Conservation (phyloP, 30 jellyfish, hydroid and myxozoan genomes). For the Aurelia sp. region DNA sequence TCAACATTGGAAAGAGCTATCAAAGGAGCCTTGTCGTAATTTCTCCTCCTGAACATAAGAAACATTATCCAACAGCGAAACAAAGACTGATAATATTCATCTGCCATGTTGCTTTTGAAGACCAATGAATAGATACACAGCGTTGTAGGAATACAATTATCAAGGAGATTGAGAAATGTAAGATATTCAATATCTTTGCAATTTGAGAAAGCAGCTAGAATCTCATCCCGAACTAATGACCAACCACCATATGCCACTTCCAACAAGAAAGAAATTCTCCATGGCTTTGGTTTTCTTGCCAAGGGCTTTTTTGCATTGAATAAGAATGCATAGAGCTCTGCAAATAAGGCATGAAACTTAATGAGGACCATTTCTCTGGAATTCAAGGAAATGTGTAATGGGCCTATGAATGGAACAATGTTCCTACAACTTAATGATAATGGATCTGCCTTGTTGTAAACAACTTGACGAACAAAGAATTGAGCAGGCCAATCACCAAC, state of each 20-base stretch:
- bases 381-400: conserved; percentile 24
- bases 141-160: conserved; percentile 18
- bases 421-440: background rate
- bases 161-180: conserved; percentile 38
- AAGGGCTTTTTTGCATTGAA: too few relatives aligned
- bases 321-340: background rate
- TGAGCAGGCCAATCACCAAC: conserved; percentile 50
- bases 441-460: background rate
- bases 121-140: conserved; percentile 41
- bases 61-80: conserved; percentile 45
- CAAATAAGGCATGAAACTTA: too few relatives aligned
- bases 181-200: conserved; percentile 39
- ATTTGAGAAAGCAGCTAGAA: conserved; percentile 14
- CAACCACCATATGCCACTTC: too few relatives aligned
- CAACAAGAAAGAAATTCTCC: too few relatives aligned
- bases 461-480: conserved; percentile 27
- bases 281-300: too few relatives aligned
- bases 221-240: conserved; percentile 1
- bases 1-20: conserved; percentile 43
- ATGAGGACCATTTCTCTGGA: conserved; percentile 33
- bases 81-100: conserved; percentile 5
- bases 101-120: conserved; percentile 28
- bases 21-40: conserved; percentile 43
- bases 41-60: conserved; percentile 29
- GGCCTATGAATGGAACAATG: conserved; percentile 24